These are phyloP conservation scores for Allobates femoralis DNA, from an alignment of 2,797 vertebrate genomes.

Conservation along the genomic window DNA sequence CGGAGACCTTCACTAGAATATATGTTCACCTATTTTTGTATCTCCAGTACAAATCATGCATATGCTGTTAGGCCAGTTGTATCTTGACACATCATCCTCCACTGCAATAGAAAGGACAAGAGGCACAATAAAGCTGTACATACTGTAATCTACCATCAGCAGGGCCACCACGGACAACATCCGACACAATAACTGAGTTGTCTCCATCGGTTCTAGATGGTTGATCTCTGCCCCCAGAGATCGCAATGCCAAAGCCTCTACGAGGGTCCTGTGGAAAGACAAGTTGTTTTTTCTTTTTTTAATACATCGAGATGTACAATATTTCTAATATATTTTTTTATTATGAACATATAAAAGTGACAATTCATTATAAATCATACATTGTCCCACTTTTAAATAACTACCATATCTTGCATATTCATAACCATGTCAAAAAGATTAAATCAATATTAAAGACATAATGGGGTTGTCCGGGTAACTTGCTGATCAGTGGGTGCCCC, in stretches of 20 bases:
- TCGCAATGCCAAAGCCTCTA: slow-evolving; percentile 91
- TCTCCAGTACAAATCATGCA: neutral
- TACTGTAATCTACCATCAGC: slow-evolving; percentile 89
- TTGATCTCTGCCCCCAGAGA: slow-evolving; percentile 88
- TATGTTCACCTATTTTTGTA: neutral
- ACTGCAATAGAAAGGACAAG: neutral
- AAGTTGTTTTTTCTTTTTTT: neutral
- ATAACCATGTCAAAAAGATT: no score
- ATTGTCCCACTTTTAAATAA: no score
- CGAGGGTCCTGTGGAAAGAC: slow-evolving; percentile 82
- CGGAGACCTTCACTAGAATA: neutral
- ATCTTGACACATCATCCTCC: neutral
- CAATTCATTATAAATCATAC: neutral
- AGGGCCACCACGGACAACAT: slow-evolving; percentile 88
- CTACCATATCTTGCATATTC: no score
- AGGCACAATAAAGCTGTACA: slow-evolving; percentile 69
- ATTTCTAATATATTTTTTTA: neutral
- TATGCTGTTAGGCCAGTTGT: neutral
- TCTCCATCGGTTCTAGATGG: slow-evolving; percentile 76
- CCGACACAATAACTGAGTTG: slow-evolving; percentile 84
- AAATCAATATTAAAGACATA: no score
- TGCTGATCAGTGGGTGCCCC: no score
- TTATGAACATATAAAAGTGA: neutral
- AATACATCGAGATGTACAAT: neutral
- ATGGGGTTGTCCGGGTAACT: no score